These are phyloP conservation scores for Zeuzera pyrina DNA, from an alignment of 2,888 invertebrate genomes.

Conservation along the genomic window DNA sequence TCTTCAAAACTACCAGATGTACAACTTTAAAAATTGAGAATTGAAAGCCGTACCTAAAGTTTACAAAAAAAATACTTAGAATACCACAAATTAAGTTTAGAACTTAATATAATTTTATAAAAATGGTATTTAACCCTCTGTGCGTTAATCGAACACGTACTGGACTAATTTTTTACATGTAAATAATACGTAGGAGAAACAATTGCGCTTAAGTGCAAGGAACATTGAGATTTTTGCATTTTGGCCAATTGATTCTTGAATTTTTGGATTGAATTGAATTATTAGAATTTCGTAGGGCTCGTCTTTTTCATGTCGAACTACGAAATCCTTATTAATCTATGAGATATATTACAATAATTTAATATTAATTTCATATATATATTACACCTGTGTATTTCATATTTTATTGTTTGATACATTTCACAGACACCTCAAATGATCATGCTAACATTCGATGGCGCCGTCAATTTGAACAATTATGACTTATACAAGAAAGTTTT, in stretches of 20 bases:
- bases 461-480: conserved; percentile 92
- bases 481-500: conserved; percentile 91
- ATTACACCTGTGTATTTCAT: no score
- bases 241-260: neutral
- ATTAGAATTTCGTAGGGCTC: no score
- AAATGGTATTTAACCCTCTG: neutral
- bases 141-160: neutral
- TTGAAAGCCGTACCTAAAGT: no score
- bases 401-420: no score
- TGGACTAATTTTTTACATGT: neutral
- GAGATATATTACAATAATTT: no score
- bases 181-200: neutral
- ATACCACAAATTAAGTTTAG: neutral
- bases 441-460: conserved; percentile 92
- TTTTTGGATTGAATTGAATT: no score
- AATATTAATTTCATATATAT: no score
- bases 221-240: neutral
- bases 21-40: no score
- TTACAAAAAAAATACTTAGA: no score
- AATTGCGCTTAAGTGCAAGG: neutral
- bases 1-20: no score
- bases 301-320: no score
- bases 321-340: neutral
- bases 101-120: no score
- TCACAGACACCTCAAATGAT: conserved; percentile 94